Evolutionary conservation across 2,113 vertebrate genomes (phyloP).

Genomic region (Trochalopteron elliotii): DNA sequence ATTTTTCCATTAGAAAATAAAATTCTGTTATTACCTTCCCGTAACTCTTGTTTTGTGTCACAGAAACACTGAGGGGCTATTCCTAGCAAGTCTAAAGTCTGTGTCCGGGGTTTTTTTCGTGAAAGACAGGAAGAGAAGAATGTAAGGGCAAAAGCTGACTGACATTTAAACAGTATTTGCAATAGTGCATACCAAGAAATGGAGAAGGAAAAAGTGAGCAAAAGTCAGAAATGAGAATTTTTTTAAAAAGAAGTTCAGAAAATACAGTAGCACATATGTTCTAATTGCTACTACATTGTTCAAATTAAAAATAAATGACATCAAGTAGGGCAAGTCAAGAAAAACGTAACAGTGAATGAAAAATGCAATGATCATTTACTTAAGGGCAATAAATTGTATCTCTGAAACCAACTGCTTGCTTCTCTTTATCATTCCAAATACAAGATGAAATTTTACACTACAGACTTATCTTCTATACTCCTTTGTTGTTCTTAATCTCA

Average conservation of each 20-base stretch:
- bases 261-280: not conserved
- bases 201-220: not conserved
- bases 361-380: not conserved
- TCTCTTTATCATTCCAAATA: not conserved
- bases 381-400: not conserved
- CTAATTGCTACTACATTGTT: not conserved
- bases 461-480: not conserved
- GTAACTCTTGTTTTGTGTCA: not conserved
- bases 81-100: not conserved
- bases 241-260: not conserved
- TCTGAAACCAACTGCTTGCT: not conserved
- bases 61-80: not conserved
- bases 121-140: not conserved
- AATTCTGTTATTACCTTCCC: not conserved
- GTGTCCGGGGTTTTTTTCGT: fast-evolving
- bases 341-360: not conserved
- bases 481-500: not conserved
- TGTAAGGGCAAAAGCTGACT: constrained; percentile 9
- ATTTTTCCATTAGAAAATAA: not conserved
- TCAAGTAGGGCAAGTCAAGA: not conserved
- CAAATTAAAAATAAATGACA: not conserved
- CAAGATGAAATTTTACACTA: not conserved
- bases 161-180: not conserved
- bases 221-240: not conserved
- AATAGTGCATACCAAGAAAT: not conserved